Evolutionary conservation across 2,797 vertebrate genomes (phyloP).

Genomic region (Gorsachius magnificus): DNA sequence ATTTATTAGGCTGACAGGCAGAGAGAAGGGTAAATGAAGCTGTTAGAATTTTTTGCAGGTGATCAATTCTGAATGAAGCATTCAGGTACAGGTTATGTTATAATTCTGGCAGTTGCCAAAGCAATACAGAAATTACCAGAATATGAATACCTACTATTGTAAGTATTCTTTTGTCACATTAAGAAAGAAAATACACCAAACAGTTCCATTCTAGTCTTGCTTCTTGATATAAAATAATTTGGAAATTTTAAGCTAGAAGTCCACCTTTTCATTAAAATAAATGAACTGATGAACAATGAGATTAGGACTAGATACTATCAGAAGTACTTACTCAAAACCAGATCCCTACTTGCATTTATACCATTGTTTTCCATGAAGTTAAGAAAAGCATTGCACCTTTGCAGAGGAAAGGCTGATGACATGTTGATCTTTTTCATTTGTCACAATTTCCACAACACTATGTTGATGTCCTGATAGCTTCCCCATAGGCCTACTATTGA

Average conservation of each 20-base stretch:
- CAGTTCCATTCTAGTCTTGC: not conserved
- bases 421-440: conserved; percentile 77
- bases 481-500: conserved; percentile 72
- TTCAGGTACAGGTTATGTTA: not conserved
- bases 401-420: conserved; percentile 76
- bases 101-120: not conserved
- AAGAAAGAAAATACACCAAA: not conserved
- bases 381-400: conserved; percentile 63
- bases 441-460: conserved; percentile 71
- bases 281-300: not conserved
- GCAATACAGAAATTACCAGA: not conserved
- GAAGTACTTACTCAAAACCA: not conserved
- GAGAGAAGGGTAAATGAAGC: not conserved
- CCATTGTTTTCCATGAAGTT: not conserved
- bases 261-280: not conserved
- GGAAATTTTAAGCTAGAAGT: not conserved
- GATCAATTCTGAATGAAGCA: not conserved
- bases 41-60: not conserved
- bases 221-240: not conserved
- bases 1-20: not conserved
- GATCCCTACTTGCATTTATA: not conserved
- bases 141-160: not conserved
- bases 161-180: not conserved
- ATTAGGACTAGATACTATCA: not conserved
- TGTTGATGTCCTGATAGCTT: conserved; percentile 73